Percentiles rank a stretch among this genome's conserved stretches.
phyloP scores from a whole-genome alignment of 2,888 invertebrate species.

The Drosophila formosana region DNA sequence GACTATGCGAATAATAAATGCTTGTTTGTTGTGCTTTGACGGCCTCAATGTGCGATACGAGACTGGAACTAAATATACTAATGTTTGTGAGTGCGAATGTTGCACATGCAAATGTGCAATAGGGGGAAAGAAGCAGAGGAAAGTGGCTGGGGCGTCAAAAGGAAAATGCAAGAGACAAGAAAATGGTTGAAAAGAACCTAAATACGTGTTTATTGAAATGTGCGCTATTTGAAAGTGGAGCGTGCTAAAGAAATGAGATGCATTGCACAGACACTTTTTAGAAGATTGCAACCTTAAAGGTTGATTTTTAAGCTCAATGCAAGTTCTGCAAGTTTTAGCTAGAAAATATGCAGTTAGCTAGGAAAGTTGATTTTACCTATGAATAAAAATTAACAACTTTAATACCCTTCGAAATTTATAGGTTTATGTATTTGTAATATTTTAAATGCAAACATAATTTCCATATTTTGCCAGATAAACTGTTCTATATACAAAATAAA shows the following conservation, averaged over 20 bases:
- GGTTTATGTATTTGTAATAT: too few relatives aligned
- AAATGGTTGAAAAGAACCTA: constrained; percentile 11
- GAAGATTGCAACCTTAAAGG: not conserved
- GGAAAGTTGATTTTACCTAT: too few relatives aligned
- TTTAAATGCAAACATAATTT: too few relatives aligned
- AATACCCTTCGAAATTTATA: too few relatives aligned
- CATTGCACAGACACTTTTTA: not conserved
- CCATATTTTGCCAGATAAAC: too few relatives aligned
- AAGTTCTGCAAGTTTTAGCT: too few relatives aligned
- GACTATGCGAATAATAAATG: constrained; percentile 18
- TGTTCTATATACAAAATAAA: too few relatives aligned
- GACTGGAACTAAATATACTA: constrained; percentile 1
- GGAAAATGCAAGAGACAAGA: constrained; percentile 9
- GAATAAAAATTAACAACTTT: too few relatives aligned
- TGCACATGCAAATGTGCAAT: constrained; percentile 1
- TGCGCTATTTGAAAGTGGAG: constrained; percentile 18
- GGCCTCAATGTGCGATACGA: constrained; percentile 14
- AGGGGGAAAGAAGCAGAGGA: not conserved
- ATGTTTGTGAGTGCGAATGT: not conserved
- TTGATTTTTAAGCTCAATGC: too few relatives aligned
- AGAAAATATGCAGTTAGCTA: too few relatives aligned
- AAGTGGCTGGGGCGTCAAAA: constrained; percentile 1
- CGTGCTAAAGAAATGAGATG: not conserved
- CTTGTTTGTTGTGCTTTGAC: constrained; percentile 19
- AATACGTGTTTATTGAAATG: constrained; percentile 5